Evolutionary conservation across 2,113 vertebrate species (phyloP).

Genomic region (Campylomormyrus tamandua): DNA sequence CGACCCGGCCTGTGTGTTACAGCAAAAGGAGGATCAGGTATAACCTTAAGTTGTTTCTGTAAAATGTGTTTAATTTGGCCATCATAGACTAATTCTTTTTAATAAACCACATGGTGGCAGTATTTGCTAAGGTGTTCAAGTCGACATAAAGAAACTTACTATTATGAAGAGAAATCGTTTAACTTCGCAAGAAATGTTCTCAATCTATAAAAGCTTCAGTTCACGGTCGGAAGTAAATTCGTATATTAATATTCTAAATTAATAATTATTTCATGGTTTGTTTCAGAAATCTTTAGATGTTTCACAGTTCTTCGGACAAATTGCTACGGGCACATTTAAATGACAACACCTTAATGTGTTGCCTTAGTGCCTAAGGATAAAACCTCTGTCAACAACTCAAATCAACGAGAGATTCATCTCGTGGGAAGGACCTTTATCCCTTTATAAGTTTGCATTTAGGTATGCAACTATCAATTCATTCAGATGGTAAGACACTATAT

Average conservation of each 20-base stretch:
- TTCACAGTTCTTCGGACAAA: neutral
- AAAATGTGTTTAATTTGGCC: neutral
- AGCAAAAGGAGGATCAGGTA: neutral
- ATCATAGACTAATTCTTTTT: neutral
- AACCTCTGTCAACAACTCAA: neutral
- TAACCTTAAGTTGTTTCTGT: neutral
- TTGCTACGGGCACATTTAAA: neutral
- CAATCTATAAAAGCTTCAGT: neutral
- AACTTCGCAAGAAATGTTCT: neutral
- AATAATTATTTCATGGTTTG: neutral
- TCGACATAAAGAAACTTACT: neutral
- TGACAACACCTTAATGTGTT: neutral
- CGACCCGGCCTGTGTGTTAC: neutral
- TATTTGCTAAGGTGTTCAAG: conserved; percentile 14
- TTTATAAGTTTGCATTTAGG: neutral
- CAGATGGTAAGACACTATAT: neutral
- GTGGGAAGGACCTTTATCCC: neutral
- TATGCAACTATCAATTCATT: neutral
- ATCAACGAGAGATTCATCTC: neutral
- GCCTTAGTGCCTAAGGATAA: neutral
- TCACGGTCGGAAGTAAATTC: neutral
- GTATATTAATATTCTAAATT: neutral
- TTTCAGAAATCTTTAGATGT: neutral
- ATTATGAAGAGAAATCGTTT: neutral
- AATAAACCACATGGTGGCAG: conserved; percentile 26